phyloP scores from a whole-genome alignment of 2,797 vertebrate species.

The Gambusia yucatana region DNA sequence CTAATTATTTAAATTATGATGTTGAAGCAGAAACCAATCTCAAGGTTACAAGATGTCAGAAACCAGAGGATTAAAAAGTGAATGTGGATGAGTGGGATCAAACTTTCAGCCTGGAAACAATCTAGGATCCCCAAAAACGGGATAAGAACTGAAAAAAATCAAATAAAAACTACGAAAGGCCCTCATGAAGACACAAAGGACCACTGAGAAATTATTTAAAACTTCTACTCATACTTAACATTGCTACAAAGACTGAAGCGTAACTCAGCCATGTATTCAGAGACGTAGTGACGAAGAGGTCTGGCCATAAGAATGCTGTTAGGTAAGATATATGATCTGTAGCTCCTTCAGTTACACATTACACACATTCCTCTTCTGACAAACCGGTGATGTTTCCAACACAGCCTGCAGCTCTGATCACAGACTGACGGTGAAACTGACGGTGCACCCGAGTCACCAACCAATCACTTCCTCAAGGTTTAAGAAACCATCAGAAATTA shows the following conservation, averaged over 20 bases:
- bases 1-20: background rate
- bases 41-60: background rate
- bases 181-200: background rate
- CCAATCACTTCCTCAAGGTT: background rate
- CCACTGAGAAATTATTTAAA: background rate
- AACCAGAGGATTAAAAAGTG: background rate
- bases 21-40: background rate
- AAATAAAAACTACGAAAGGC: background rate
- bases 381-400: conserved; percentile 12
- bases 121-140: background rate
- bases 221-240: background rate
- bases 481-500: background rate
- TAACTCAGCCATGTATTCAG: background rate
- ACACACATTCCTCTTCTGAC: conserved; percentile 27
- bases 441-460: background rate
- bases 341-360: conserved; percentile 39
- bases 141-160: background rate
- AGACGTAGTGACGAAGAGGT: background rate
- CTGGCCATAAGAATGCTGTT: conserved; percentile 27
- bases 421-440: background rate
- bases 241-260: background rate
- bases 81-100: background rate
- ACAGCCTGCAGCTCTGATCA: conserved; percentile 5
- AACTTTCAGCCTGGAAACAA: background rate
- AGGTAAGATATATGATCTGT: conserved; percentile 20